Base-by-base conservation (phyloP, 2,113 vertebrate species). In the Nipponia nippon region DNA sequence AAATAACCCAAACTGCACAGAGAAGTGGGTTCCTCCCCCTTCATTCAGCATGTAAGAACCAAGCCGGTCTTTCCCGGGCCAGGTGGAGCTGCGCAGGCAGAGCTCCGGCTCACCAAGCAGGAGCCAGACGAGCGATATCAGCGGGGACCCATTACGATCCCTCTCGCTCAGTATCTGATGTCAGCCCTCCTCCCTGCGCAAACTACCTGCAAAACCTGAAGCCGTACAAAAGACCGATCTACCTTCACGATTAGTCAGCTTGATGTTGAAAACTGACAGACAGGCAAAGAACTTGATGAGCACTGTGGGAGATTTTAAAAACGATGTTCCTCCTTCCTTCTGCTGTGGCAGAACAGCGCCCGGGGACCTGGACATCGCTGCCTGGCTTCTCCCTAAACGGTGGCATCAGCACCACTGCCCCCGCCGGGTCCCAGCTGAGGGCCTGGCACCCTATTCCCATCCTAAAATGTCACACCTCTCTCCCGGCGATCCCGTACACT, bases 401-500 rank as follows among this genome's bases (percentile, higher is more conserved):
- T 10, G 13, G 36, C 36, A 46, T 0, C 15, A 23, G 7, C 40
- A 3, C 10, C 4, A 3, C 22, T 13, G 32, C 30, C n/a, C 16
- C 16, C 1, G 34, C 16, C 30, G 40, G 40, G 40, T 42, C 40
- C 40, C 12, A 42, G 40, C 40, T 42, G 40, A 12, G 40, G 40
- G 40, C 40, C 11, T 42, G 12, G 40, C 40, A 42, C 40, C 40
- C 11, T 12, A 42, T 13, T 42, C 26, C 58, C 25, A 5, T 18
- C 67, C 62, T 38, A 69, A 65, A 70, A 36, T 0, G 1, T 14
- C 38, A 16, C 12, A 1, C 12, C 46, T 53, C 9, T 3, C n/a
- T 27, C 29, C 16, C 1, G 1, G 20, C 29, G 30, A 36, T 7
- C 32, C 50, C 10, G 1, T 1, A 6, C 3, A 0, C 1, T 10